Percentiles rank a stretch among this genome's conserved stretches.
phyloP scores from a whole-genome alignment of 2,888 invertebrate species.

The Lithophane leautieri region DNA sequence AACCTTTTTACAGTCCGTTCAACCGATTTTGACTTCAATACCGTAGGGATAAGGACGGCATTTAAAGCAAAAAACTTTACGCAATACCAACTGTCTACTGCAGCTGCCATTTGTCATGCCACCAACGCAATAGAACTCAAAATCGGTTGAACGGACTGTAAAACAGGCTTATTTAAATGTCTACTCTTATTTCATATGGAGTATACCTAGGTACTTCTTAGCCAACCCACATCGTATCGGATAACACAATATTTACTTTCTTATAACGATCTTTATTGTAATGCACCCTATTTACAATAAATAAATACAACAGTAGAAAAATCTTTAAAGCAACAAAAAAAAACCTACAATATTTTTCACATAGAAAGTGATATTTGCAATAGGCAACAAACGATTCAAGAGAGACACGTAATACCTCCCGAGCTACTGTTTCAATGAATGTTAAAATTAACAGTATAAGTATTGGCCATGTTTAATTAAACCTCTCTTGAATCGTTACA shows the following conservation, averaged over 20 bases:
- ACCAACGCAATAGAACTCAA: no score
- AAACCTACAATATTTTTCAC: not conserved
- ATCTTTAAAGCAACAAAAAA: not conserved
- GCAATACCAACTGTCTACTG: no score
- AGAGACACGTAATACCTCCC: constrained; percentile 62
- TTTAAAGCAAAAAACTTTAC: no score
- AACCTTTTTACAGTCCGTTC: no score
- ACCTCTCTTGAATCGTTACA: constrained; percentile 63
- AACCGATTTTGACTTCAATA: no score
- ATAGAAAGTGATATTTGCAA: not conserved
- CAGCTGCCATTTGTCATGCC: no score
- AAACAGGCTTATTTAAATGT: no score
- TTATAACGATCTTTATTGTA: not conserved
- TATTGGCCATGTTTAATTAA: constrained; percentile 79
- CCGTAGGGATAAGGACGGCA: no score
- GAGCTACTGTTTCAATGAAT: constrained; percentile 74
- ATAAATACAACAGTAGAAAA: not conserved
- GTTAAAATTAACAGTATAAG: constrained; percentile 79
- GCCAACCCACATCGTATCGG: not conserved
- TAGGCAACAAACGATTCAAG: not conserved
- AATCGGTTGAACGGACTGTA: no score
- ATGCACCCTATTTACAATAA: not conserved
- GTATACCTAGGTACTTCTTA: no score
- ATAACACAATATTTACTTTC: not conserved
- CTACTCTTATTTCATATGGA: no score